phyloP scores from a whole-genome alignment of 2,888 invertebrate genomes.

The Tetragonula carbonaria region DNA sequence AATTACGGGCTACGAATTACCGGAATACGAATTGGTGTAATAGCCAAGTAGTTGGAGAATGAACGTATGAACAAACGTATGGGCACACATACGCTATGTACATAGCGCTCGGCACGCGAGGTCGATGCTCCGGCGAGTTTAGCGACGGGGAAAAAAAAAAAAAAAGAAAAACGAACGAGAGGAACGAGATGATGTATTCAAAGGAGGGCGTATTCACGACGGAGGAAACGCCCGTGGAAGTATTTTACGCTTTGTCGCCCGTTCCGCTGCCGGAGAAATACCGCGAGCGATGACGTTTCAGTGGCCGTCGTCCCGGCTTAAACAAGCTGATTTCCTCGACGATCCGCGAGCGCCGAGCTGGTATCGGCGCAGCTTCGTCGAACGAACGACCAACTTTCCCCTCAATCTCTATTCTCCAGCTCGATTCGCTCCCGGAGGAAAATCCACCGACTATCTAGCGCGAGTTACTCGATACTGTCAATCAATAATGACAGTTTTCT shows the following conservation, averaged over 20 bases:
- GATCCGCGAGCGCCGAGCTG: background rate
- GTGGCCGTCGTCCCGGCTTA: background rate
- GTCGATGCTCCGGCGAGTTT: conserved; percentile 14
- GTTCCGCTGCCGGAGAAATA: background rate
- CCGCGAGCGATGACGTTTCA: background rate
- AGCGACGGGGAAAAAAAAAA: background rate
- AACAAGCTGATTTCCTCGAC: conserved; percentile 9
- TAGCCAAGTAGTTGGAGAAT: background rate
- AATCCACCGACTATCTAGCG: background rate
- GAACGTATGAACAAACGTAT: background rate
- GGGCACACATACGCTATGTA: too few relatives aligned
- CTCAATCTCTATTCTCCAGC: background rate
- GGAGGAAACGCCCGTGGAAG: conserved; percentile 23
- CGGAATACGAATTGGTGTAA: background rate
- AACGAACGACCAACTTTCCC: background rate
- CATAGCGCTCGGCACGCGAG: background rate
- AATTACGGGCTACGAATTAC: background rate
- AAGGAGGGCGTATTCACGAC: conserved; percentile 12
- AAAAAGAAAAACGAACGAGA: background rate
- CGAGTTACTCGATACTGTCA: too few relatives aligned
- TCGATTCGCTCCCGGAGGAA: background rate
- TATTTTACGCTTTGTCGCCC: conserved; percentile 24
- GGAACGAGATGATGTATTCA: conserved; percentile 13
- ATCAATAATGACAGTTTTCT: too few relatives aligned
- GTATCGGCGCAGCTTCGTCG: background rate